A percentile compares a stretch with the other conserved stretches of the same genome.
Conservation (phyloP, 2,797 vertebrate species). For the Chloroceryle inda region DNA sequence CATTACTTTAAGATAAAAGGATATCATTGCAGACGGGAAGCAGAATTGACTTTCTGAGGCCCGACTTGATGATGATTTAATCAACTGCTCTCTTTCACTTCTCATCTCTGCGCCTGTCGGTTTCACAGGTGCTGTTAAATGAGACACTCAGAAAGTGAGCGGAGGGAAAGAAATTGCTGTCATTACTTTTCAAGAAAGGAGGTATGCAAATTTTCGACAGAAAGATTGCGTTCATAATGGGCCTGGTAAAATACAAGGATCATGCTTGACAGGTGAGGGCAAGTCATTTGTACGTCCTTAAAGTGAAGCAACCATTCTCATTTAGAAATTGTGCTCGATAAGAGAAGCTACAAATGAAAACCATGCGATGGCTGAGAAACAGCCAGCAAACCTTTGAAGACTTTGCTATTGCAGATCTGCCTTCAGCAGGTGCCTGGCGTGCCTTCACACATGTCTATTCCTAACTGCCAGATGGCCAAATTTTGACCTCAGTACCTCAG, state of each 20-base stretch:
- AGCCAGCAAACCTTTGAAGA: slow-evolving; percentile 40
- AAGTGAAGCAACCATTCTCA: slow-evolving; percentile 81
- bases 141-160: slow-evolving; percentile 92
- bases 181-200: slow-evolving; percentile 96
- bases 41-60: slow-evolving; percentile 99
- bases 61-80: slow-evolving; percentile 99
- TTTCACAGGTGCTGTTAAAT: slow-evolving; percentile 97
- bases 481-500: slow-evolving; percentile 32
- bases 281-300: slow-evolving; percentile 90
- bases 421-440: slow-evolving; percentile 51
- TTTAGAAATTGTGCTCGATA: slow-evolving; percentile 78
- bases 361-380: neutral
- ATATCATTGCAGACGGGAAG: slow-evolving; percentile 99
- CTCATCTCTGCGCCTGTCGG: slow-evolving; percentile 95
- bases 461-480: slow-evolving; percentile 59
- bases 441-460: slow-evolving; percentile 48
- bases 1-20: slow-evolving; percentile 99
- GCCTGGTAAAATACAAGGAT: slow-evolving; percentile 92
- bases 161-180: slow-evolving; percentile 92
- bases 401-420: slow-evolving; percentile 25
- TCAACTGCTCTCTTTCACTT: slow-evolving; percentile 99
- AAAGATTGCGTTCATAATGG: slow-evolving; percentile 95
- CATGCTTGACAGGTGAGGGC: slow-evolving; percentile 92
- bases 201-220: slow-evolving; percentile 95
- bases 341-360: slow-evolving; percentile 81